Percentiles rank a stretch among this genome's conserved stretches.
phyloP scores from a whole-genome alignment of 2,888 invertebrate genomes.

The Ornithoptera priamus region DNA sequence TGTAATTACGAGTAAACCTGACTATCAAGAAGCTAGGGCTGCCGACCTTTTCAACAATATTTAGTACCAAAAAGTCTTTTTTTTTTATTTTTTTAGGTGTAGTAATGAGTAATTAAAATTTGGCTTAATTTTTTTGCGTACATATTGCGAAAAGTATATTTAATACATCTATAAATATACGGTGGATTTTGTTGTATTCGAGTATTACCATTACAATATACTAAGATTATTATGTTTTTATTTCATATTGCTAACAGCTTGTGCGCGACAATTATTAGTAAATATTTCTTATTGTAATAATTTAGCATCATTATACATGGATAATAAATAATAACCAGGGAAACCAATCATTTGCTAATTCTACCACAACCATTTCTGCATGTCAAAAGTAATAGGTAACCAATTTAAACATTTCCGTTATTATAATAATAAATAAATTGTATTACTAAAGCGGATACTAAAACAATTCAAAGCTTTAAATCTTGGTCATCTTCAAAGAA shows the following conservation, averaged over 20 bases:
- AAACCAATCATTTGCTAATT: conserved; percentile 2
- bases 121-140: background rate
- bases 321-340: background rate
- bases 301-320: background rate
- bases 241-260: background rate
- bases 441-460: background rate
- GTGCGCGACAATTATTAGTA: conserved; percentile 4
- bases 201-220: background rate
- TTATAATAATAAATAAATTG: background rate
- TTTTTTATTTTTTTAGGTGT: background rate
- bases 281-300: background rate
- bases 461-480: background rate
- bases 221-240: conserved; percentile 1
- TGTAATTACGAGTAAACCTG: too few species aligned
- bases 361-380: conserved; percentile 19
- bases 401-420: background rate
- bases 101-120: background rate
- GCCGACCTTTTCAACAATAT: background rate
- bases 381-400: conserved; percentile 1
- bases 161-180: background rate
- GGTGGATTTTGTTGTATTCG: background rate
- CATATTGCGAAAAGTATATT: background rate
- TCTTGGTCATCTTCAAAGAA: too few species aligned
- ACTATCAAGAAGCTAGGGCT: too few species aligned
- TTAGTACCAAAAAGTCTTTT: background rate